Evolutionary conservation across 2,113 vertebrate genomes (phyloP), one percentile per base, ranked within the genome.

Genomic region (Gadus macrocephalus): DNA sequence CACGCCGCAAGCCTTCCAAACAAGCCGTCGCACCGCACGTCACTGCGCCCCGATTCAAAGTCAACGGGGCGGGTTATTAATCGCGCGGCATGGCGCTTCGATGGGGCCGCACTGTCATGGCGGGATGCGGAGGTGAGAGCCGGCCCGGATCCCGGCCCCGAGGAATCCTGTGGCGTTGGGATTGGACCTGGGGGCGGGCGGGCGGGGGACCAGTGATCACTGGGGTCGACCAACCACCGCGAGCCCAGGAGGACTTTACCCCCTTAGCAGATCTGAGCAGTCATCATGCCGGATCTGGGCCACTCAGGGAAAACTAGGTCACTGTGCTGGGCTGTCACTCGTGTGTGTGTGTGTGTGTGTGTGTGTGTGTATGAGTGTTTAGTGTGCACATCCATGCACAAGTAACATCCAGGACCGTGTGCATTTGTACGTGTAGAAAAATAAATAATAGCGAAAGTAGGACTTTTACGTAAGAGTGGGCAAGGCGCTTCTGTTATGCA

Each of bases 391-490:
- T 15, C 38, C 42, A 61, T 19, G 35, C 58, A 19, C 59, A 59
- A 25, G 67, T 65, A 64, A 16, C 55, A 58, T 58, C 9, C 55
- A 58, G 42, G 8, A 49, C 42, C 42, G 42, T 49, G 42, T 49
- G 42, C 42, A 49, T 58, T 58, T 61, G 35, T 61, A 62, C 67
- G 67, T 73, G 66, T 66, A 19, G 9, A 12, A 49, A 49, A 49
- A 49, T 53, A 6, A 77, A 77, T 70, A 81, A 83, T 78, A 49
- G 76, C 77, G 87, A 90, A 90, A 90, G 85, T 91, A 78, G 86
- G 88, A 78, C 85, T 91, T 91, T 91, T 89, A 90, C 87, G 83
- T 90, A 91, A 91, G 84, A 80, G 87, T 79, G 83, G 83, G 83
- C 78, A 79, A 81, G 74, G 78, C 71, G 73, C 84, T 73, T 80